A percentile compares a stretch with the other conserved stretches of the same genome.
phyloP scores from a whole-genome alignment of 2,113 vertebrate genomes.

The Aythya baeri region DNA sequence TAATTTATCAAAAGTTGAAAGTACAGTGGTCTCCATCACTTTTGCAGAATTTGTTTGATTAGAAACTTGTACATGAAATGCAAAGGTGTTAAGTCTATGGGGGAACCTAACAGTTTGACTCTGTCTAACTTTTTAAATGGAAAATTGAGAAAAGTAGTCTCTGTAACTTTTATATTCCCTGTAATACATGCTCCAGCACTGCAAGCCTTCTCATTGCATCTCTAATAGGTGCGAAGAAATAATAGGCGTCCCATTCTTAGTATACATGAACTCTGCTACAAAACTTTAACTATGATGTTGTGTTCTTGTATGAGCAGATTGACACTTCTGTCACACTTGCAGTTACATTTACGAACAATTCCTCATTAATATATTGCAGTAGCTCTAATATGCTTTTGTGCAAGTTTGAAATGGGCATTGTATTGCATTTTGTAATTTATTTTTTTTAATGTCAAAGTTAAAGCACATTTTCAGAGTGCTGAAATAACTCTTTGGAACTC shows the following conservation, averaged over 20 bases:
- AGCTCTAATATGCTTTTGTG: neutral
- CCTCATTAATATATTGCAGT: neutral
- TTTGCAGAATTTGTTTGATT: neutral
- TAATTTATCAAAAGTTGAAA: neutral
- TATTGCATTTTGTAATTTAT: neutral
- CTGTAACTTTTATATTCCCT: neutral
- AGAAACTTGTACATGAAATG: neutral
- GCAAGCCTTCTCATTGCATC: neutral
- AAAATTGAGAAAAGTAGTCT: neutral
- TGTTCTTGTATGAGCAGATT: neutral
- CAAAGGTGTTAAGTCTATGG: neutral
- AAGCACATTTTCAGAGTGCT: neutral
- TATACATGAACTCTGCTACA: neutral
- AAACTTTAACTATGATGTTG: neutral
- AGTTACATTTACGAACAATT: neutral
- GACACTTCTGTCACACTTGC: neutral
- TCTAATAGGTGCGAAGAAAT: neutral
- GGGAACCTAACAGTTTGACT: neutral
- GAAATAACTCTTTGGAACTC: neutral
- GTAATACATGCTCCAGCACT: accelerated
- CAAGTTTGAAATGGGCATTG: neutral
- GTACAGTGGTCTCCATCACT: neutral
- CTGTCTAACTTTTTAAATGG: neutral
- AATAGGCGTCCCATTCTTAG: neutral
- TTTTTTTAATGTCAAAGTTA: neutral